These are phyloP conservation scores for Xenopus tropicalis DNA, from an alignment of 2,113 vertebrate species.

Conservation along the genomic window DNA sequence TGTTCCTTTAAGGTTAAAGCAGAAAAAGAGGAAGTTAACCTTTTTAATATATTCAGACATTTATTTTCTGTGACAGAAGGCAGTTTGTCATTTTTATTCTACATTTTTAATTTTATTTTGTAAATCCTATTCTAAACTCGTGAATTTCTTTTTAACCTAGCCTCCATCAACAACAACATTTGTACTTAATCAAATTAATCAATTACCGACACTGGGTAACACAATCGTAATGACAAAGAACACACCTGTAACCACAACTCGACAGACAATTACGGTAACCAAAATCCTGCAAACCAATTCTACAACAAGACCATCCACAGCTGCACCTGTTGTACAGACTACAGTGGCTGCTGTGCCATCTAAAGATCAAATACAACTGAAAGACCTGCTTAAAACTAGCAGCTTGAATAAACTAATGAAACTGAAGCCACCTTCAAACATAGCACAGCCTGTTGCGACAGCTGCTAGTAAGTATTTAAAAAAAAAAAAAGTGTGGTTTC, in stretches of 20 bases:
- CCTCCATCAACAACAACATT: conserved; percentile 97
- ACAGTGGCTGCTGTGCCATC: conserved; percentile 70
- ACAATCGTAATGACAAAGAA: conserved; percentile 88
- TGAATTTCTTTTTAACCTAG: conserved; percentile 58
- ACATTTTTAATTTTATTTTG: no score
- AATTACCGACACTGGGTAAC: conserved; percentile 87
- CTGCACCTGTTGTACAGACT: conserved; percentile 67
- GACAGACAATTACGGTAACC: conserved; percentile 92
- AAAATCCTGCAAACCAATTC: conserved; percentile 89
- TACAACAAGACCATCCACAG: conserved; percentile 66
- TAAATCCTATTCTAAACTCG: not conserved
- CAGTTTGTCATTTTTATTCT: no score
- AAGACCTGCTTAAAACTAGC: conserved; percentile 88
- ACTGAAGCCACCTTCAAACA: conserved; percentile 92
- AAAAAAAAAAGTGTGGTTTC: no score
- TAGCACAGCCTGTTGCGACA: conserved; percentile 89
- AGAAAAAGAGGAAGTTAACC: no score
- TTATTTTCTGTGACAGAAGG: no score
- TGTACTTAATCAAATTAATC: conserved; percentile 98
- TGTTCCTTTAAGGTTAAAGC: no score
- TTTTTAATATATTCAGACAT: no score
- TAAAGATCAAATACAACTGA: conserved; percentile 87
- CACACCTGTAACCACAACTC: conserved; percentile 75
- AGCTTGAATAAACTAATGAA: conserved; percentile 98
- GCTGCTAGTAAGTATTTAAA: conserved; percentile 78